Percentiles rank a stretch among this genome's conserved stretches.
Evolutionary conservation across 2,113 vertebrate species (phyloP).

Genomic region (Microcebus lehilahytsara): DNA sequence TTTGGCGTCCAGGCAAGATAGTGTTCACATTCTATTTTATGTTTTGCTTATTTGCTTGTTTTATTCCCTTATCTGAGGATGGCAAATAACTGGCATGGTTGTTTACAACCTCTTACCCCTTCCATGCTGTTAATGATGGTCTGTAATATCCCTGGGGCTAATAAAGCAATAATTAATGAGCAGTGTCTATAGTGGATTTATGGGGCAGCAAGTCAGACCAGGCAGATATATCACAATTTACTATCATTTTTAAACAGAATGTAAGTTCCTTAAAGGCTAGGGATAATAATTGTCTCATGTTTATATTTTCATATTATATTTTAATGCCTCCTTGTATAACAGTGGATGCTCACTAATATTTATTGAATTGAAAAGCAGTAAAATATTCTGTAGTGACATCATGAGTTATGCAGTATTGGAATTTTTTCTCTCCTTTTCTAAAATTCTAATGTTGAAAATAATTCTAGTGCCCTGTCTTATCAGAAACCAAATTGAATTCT

Average conservation of each 20-base stretch:
- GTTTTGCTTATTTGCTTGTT: background rate
- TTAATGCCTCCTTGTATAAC: background rate
- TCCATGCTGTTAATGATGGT: background rate
- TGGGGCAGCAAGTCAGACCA: background rate
- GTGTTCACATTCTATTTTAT: background rate
- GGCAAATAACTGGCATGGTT: background rate
- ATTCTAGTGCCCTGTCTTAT: background rate
- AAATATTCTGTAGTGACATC: background rate
- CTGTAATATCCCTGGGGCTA: background rate
- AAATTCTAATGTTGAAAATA: conserved; percentile 35
- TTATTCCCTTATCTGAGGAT: background rate
- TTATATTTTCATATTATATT: background rate
- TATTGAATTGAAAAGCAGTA: background rate
- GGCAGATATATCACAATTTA: background rate
- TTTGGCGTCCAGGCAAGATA: background rate
- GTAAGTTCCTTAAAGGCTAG: background rate
- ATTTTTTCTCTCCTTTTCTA: background rate
- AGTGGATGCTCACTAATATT: background rate
- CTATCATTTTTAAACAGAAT: background rate
- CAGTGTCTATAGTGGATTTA: background rate
- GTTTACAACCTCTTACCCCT: background rate
- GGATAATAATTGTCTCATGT: background rate
- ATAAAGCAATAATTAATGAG: background rate
- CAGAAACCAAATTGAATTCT: background rate
- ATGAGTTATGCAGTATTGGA: background rate